Evolutionary conservation across 1,140 invertebrate genomes (phyloP), one percentile per base, ranked within the genome.

Genomic region (Lucilia sericata): DNA sequence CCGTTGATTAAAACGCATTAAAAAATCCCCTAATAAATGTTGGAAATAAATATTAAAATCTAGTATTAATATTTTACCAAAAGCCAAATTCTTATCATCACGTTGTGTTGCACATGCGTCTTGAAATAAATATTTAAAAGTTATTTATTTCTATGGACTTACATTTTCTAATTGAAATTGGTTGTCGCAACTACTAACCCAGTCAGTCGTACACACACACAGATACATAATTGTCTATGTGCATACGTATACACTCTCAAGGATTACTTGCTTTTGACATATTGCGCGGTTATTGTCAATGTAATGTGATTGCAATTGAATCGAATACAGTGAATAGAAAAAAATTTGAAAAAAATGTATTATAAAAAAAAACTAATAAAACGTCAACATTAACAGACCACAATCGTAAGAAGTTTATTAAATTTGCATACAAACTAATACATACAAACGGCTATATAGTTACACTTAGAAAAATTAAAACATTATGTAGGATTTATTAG

Each of bases 261-360:
- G 76, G 76, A 80, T 80, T 80, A 80, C 76, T 51, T 80, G 76
- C n/a, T 80, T 80, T 80, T 80, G 76, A 80, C 76, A 80, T 80
- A 49, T 42, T 36, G 42, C 76, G 76, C 76, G 76, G 76, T 80
- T 80, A 80, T 80, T 80, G 76, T 80, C 76, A 80, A 80, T 80
- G 76, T 21, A 80, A 70, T 21, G n/a, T 70, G 76, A 78, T 78
- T 47, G 34, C 42, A 80, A 80, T 80, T 51, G 76, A 80, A 49
- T 49, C 19, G 19, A 80, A 80, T 80, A 49, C 75, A 25, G 17
- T n/a, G n/a, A 78, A 36, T 10, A n/a, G 17, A 30, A 75, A 17
- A 75, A 34, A 10, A 75, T 4, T 3, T 30, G 4, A 60, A 51
- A 80, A 5, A 21, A 19, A 21, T 51, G 19, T 5, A 80, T 30